Conservation (phyloP, 2,888 invertebrate genomes). For the Melieria crassipennis region DNA sequence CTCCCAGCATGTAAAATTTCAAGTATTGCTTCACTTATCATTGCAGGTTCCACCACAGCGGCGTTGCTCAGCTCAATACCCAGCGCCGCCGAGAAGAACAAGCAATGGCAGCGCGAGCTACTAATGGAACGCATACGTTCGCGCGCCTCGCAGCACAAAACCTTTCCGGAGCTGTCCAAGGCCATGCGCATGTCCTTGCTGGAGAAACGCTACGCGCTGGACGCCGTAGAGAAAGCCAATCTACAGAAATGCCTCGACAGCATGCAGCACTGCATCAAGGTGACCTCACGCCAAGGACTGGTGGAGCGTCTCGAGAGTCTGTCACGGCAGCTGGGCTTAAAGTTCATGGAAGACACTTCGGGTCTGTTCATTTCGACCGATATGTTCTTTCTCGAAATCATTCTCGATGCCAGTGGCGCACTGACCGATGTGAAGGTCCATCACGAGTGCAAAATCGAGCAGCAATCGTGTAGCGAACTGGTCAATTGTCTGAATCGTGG, state of each 20-base stretch:
- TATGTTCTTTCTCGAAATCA: conserved; percentile 95
- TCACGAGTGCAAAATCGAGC: conserved; percentile 86
- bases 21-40: no score
- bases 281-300: conserved; percentile 89
- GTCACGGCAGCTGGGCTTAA: conserved; percentile 88
- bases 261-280: conserved; percentile 92
- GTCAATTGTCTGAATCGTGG: conserved; percentile 84
- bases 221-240: conserved; percentile 84
- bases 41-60: conserved; percentile 7
- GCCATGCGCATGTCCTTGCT: conserved; percentile 86
- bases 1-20: no score
- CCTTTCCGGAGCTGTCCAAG: conserved; percentile 87
- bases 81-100: conserved; percentile 70
- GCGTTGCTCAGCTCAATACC: conserved; percentile 35
- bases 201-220: conserved; percentile 89
- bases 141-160: conserved; percentile 85
- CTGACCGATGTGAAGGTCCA: conserved; percentile 91
- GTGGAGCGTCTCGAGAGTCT: conserved; percentile 92
- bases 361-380: conserved; percentile 93
- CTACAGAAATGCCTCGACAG: conserved; percentile 92
- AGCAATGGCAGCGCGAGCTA: conserved; percentile 84
- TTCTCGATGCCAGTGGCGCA: conserved; percentile 82
- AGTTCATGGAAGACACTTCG: conserved; percentile 85
- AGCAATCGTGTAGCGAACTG: conserved; percentile 89
- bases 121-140: conserved; percentile 92